Evolutionary conservation across 2,888 invertebrate genomes (phyloP), one percentile per base, ranked within the genome.

Genomic region (Noctua pronuba): DNA sequence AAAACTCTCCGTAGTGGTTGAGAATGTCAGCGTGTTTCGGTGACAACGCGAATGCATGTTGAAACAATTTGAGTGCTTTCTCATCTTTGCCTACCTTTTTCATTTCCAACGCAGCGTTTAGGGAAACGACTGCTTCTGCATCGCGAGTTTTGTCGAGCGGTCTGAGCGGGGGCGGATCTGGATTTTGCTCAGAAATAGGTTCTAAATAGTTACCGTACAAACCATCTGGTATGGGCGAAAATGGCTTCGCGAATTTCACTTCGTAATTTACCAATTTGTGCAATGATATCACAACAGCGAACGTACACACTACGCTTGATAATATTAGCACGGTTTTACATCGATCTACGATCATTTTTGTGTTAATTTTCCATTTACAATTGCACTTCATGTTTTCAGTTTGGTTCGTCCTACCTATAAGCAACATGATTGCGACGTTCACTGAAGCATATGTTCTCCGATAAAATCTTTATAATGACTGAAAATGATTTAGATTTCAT

Each of bases 1-100:
- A 94, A 93, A 99, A 99, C 94, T 99, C 99, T 21, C 99, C 99
- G 92, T 98, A 99, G 90, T 98, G 98, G 85, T 98, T 98, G 16
- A 99, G 96, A 69, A 99, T 98, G 91, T 99, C 99, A 0, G 99
- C 98, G 95, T 99, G 98, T 89, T 98, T 97, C 0, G 99, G 99
- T 24, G 99, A 98, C 62, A 99, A 96, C 0, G 99, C 98, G 77
- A 98, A 97, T 0, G 99, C 99, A 95, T 99, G 99, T 94, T 99
- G 98, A 91, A 99, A 98, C 49, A 99, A 94, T 92, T 98, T 98
- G 58, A 98, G 95, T 0, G 99, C 99, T 95, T 99, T 99, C 74
- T 98, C 98, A 73, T 97, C 95, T 93, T 99, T 99, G 8, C 99
- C 99, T 60, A 97, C 96, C 73, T 97, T 97, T 91, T 98, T 98